Base-by-base conservation (phyloP, 2,113 vertebrate species). In the Ptilonorhynchus violaceus region DNA sequence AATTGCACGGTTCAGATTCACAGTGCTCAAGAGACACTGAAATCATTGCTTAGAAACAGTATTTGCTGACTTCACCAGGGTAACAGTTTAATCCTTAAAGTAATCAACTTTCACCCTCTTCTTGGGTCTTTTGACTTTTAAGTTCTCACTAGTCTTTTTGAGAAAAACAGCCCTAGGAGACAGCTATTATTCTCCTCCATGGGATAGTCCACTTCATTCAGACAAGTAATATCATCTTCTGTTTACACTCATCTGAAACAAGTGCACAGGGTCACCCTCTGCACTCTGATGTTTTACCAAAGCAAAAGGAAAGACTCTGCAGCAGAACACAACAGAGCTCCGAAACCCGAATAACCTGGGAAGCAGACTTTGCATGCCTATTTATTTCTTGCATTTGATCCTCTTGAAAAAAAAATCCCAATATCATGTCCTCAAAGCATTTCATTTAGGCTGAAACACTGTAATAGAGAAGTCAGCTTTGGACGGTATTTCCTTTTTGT, bases 71-170 rank as follows among this genome's bases (percentile, higher is more conserved):
- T 97, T 98, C 98, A 97, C 98, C 96, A 92, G 96, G 98, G 98
- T 94, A 98, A 98, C 98, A 97, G 97, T 96, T 97, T 98, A 98
- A 98, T 98, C 98, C 97, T 97, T 96, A 98, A 98, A 97, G 98
- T 97, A 98, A 98, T 98, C 97, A 98, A 98, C 97, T 98, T 98
- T 98, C 96, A 96, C 97, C 87, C 91, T 96, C 80, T 95, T 97
- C 97, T 97, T 94, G 93, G 81, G 95, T 97, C 96, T 96, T 97
- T 97, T 9, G 68, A 96, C 95, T 98, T 98, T 97, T 96, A 97
- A 98, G 96, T 97, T 96, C 91, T 97, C 94, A 39, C 97, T 97
- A 81, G 89, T 91, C 96, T 97, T 98, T 98, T 97, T 90, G 96
- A 97, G 96, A 97, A 98, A 95, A 96, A 96, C 88, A 98, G 94